Base-by-base conservation (phyloP, 2,797 vertebrate genomes). In the Bradypodion pumilum region DNA sequence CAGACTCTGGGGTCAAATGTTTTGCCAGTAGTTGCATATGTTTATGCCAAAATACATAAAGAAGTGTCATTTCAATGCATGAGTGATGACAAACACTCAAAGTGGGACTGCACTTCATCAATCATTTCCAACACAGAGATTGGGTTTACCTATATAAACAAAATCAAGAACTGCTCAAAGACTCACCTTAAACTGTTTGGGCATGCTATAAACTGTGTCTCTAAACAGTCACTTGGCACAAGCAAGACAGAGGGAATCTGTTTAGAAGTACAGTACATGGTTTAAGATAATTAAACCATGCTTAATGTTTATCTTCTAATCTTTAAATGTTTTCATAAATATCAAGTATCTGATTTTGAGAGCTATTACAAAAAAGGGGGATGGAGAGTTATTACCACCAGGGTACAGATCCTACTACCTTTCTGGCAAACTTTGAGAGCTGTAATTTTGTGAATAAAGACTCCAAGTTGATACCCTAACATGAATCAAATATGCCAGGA, bases 21-120 rank as follows among this genome's bases (percentile, higher is more conserved):
- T 96, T 96, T 96, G 95, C 96, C 95, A 95, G 96, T 95, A 93
- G 95, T 95, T 96, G 96, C 96, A 96, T 96, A 96, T 97, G 96
- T 97, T 96, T 96, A 96, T 96, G 96, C 95, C 96, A 96, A 96
- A 96, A 97, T 96, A 96, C 96, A 97, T 96, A 97, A 96, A 96
- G 95, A 95, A 96, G 95, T 95, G 96, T 96, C 96, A 96, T 95
- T 96, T 97, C 95, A 95, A 94, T 93, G 91, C 94, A 95, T 96
- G 96, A 97, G 93, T 96, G 96, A 96, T 97, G 96, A 96, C 95
- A 96, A 96, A 95, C 95, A 95, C 95, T 96, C 94, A 93, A 95
- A 95, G 95, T 94, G 94, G 91, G 94, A 94, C 94, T 95, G 88
- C 94, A 95, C 94, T 95, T 96, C 96, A 97, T 97, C 95, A 96